Evolutionary conservation across 2,113 vertebrate species (phyloP).

Genomic region (Pluvianellus socialis): DNA sequence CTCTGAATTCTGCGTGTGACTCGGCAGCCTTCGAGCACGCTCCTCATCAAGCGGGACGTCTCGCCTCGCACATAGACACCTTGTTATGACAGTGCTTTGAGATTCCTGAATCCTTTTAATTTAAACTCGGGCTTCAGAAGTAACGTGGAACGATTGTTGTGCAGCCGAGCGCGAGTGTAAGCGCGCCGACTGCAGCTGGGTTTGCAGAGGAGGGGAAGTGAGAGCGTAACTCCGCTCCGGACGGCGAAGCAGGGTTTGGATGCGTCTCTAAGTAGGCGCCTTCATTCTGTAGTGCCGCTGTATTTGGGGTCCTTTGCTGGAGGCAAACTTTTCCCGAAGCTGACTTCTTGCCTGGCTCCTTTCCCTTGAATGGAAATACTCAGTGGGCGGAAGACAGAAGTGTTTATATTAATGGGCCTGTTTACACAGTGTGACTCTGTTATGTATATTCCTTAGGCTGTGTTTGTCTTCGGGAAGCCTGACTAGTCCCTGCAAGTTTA

Average conservation of each 20-base stretch:
- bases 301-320: not conserved
- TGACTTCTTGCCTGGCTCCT: not conserved
- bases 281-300: not conserved
- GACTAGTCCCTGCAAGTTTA: not conserved
- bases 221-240: not conserved
- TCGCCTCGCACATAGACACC: accelerated
- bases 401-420: not conserved
- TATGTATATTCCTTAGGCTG: not conserved
- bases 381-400: not conserved
- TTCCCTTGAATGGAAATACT: not conserved
- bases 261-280: not conserved
- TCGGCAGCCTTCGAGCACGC: not conserved
- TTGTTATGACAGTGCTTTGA: no score
- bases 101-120: not conserved
- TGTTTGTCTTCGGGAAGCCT: not conserved
- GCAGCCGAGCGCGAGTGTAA: no score
- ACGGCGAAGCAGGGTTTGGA: not conserved
- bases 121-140: not conserved
- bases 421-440: not conserved
- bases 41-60: not conserved
- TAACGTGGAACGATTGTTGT: accelerated
- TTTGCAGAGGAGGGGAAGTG: not conserved
- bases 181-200: not conserved
- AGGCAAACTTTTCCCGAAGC: not conserved
- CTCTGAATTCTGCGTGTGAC: not conserved